Base-by-base conservation (phyloP, 2,113 vertebrate genomes). In the Salvelinus sp. region DNA sequence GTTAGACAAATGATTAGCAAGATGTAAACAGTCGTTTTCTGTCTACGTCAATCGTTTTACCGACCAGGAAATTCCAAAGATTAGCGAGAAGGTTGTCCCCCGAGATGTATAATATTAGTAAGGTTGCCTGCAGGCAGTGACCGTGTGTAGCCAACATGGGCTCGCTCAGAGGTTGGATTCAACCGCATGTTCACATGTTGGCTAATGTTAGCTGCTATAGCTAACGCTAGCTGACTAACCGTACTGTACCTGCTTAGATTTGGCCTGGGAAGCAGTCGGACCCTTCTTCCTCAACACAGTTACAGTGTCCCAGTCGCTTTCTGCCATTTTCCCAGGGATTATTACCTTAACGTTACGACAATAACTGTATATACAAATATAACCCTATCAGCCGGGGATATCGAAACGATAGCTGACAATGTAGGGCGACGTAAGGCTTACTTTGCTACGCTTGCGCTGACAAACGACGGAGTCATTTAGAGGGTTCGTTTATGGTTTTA, bases 211-310 rank as follows among this genome's bases (percentile, higher is more conserved):
- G 38, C 27, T 28, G n/a, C 25, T 66, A 13, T 54, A 65, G 63
- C 38, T 44, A 44, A 44, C 38, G 38, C 5, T 66, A 57, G 33
- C 20, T 44, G 3, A 18, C 50, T 50, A 16, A 5, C 27, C 2
- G 38, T 44, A 44, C 38, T 10, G 38, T 73, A 86, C 85, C 85
- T 83, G 79, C 73, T 84, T 86, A 9, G 85, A 86, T 48, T 86
- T 86, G 2, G 85, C 71, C 50, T 86, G 85, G 7, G 85, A 57
- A 1, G 82, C 82, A 28, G 85, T 83, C 12, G 68, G 68, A 4
- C 82, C 85, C 66, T 84, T 86, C 85, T 86, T 86, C 71, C 82
- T 83, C 73, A 86, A 69, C 30, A 86, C 85, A 38, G 85, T 86
- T 58, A 86, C 85, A 10, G 85, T 86, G 7, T 86, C 85, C 85